Conservation (phyloP, 2,888 invertebrate species). For the Leptura quadrifasciata region DNA sequence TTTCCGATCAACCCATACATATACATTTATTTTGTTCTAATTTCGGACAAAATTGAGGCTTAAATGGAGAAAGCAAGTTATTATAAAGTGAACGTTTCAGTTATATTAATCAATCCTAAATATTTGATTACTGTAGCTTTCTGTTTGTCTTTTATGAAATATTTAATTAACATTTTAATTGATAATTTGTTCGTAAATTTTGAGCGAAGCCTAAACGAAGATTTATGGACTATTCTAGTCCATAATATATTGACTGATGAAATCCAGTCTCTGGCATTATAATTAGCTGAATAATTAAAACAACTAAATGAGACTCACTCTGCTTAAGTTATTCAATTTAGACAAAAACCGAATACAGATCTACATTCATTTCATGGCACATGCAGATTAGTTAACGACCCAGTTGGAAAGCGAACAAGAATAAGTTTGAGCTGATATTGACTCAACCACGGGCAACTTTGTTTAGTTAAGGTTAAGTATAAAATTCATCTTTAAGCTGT, state of each 20-base stretch:
- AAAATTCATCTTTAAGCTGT: not conserved
- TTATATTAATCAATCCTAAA: conserved; percentile 18
- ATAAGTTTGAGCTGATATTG: conserved; percentile 54
- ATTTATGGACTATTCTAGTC: conserved; percentile 38
- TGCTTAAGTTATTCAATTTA: conserved; percentile 34
- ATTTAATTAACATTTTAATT: conserved; percentile 34
- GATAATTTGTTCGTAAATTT: conserved; percentile 29
- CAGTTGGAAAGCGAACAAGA: conserved; percentile 53
- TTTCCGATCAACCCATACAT: too few species aligned
- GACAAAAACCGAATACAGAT: conserved; percentile 53
- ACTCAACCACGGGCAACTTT: conserved; percentile 38
- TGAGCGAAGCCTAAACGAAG: conserved; percentile 29
- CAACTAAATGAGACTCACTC: conserved; percentile 37
- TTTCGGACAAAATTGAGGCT: too few species aligned
- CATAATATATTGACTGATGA: conserved; percentile 40
- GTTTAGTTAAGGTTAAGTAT: not conserved
- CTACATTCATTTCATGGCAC: conserved; percentile 55
- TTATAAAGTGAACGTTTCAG: conserved; percentile 12
- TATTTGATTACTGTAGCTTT: conserved; percentile 19
- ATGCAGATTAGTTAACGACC: conserved; percentile 59
- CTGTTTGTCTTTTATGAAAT: conserved; percentile 27
- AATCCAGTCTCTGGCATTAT: conserved; percentile 40
- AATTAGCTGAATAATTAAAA: conserved; percentile 46
- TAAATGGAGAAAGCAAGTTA: conserved; percentile 6
- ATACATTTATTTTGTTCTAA: too few species aligned